These are phyloP conservation scores for silkworm (Bombyx mori) DNA, from an alignment of 1,140 invertebrate genomes.

Conservation along the genomic window ASM3026992v2 NC_085108.1:6806501-6807000, in stretches of 20 bases:
- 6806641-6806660: too few species aligned
- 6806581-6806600: too few species aligned
- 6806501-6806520: too few species aligned
- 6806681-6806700: too few species aligned
- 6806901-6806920: slow-evolving; percentile 69
- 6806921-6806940: slow-evolving; percentile 79
- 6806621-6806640: too few species aligned
- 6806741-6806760: slow-evolving; percentile 42
- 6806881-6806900: slow-evolving; percentile 33
- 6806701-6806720: too few species aligned
- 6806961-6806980: slow-evolving; percentile 95
- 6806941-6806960: slow-evolving; percentile 88
- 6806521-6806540: too few species aligned
- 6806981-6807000: slow-evolving; percentile 79
- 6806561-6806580: too few species aligned
- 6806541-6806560: too few species aligned
- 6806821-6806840: slow-evolving; percentile 48
- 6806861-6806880: slow-evolving; percentile 34
- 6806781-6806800: slow-evolving; percentile 64
- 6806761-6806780: slow-evolving; percentile 47
- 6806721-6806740: too few species aligned
- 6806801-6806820: slow-evolving; percentile 39
- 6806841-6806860: slow-evolving; percentile 29
- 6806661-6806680: too few species aligned
- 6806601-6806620: too few species aligned